Evolutionary conservation across 2,888 invertebrate species (phyloP).

Genomic region (Mylabris sibirica): DNA sequence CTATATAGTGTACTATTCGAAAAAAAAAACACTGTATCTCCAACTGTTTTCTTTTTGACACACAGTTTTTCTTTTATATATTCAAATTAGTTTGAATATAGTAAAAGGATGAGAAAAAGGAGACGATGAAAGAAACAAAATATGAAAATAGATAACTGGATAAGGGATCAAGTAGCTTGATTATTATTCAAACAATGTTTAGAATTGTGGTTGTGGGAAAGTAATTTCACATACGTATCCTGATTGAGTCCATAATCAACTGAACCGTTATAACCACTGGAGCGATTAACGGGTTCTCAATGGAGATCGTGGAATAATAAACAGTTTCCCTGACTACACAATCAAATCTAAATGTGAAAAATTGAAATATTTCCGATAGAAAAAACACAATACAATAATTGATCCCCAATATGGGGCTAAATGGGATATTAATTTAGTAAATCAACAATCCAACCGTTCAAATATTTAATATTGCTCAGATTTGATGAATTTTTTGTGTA

Average conservation of each 20-base stretch:
- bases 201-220: slow-evolving; percentile 18
- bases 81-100: not conserved
- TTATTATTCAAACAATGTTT: slow-evolving; percentile 35
- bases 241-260: slow-evolving; percentile 40
- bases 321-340: slow-evolving; percentile 22
- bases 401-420: not conserved
- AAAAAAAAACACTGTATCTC: slow-evolving; percentile 15
- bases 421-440: not conserved
- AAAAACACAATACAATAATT: not conserved
- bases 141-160: not conserved
- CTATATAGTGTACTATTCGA: slow-evolving; percentile 29
- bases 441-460: not conserved
- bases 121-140: not conserved
- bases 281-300: slow-evolving; percentile 39
- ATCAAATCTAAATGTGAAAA: slow-evolving; percentile 1
- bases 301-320: slow-evolving; percentile 40
- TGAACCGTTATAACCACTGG: slow-evolving; percentile 34
- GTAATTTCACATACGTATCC: slow-evolving; percentile 32
- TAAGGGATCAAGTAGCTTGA: not conserved
- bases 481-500: too few species aligned
- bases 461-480: not conserved
- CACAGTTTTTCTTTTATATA: not conserved
- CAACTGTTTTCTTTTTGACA: not conserved
- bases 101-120: not conserved
- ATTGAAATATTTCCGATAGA: not conserved